Evolutionary conservation across 2,888 invertebrate genomes (phyloP).

Genomic region (Melanargia galathea): DNA sequence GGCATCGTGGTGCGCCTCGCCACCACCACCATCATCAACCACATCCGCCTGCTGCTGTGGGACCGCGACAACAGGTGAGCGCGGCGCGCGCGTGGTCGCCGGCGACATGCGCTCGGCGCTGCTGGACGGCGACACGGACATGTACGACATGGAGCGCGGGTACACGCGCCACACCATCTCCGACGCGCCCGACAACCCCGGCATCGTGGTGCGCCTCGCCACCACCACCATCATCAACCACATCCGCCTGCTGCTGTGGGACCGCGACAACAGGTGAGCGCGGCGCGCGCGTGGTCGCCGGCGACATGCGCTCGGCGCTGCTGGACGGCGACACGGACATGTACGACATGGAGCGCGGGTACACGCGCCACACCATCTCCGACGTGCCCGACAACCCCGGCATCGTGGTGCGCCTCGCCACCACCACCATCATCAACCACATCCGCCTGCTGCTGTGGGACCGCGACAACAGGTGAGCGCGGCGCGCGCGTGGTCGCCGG

Average conservation of each 20-base stretch:
- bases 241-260: slow-evolving; percentile 96
- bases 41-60: slow-evolving; percentile 95
- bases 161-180: slow-evolving; percentile 94
- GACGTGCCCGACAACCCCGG: slow-evolving; percentile 86
- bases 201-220: slow-evolving; percentile 92
- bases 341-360: slow-evolving; percentile 95
- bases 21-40: slow-evolving; percentile 94
- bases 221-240: slow-evolving; percentile 96
- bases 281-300: no score
- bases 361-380: slow-evolving; percentile 93
- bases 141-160: slow-evolving; percentile 93
- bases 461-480: neutral
- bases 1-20: slow-evolving; percentile 93
- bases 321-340: neutral
- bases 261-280: neutral
- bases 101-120: no score
- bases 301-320: no score
- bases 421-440: slow-evolving; percentile 95
- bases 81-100: no score
- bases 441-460: slow-evolving; percentile 96
- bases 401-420: slow-evolving; percentile 92
- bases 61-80: slow-evolving; percentile 55
- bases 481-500: no score
- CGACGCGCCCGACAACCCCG: slow-evolving; percentile 85
- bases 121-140: no score